A percentile compares a stretch with the other conserved stretches of the same genome.
Conservation (phyloP, 2,888 invertebrate genomes). For the Thymelicus sylvestris region DNA sequence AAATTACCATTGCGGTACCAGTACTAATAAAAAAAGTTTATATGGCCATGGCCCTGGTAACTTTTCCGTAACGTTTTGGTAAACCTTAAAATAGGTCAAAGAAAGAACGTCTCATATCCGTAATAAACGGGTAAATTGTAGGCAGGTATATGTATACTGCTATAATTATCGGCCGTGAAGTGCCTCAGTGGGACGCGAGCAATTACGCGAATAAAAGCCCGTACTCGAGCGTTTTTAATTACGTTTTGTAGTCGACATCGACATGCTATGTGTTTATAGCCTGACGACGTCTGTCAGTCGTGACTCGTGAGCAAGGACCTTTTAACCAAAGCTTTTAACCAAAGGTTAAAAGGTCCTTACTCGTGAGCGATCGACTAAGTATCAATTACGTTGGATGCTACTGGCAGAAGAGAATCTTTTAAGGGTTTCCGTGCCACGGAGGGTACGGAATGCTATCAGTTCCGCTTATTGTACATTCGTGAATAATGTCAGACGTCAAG, state of each 20-base stretch:
- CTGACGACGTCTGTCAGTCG: neutral
- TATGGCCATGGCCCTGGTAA: neutral
- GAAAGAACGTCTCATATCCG: neutral
- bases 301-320: too few relatives aligned
- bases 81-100: neutral
- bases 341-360: too few relatives aligned
- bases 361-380: too few relatives aligned
- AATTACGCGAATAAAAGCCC: constrained; percentile 24
- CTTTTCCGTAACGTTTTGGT: neutral
- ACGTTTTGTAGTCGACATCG: neutral
- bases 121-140: neutral
- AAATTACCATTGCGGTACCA: too few relatives aligned
- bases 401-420: too few relatives aligned
- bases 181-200: constrained; percentile 19
- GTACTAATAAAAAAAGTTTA: too few relatives aligned
- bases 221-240: constrained; percentile 20
- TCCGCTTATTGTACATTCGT: too few relatives aligned
- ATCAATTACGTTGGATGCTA: too few relatives aligned
- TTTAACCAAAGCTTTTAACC: too few relatives aligned
- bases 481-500: too few relatives aligned
- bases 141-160: neutral
- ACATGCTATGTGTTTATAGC: neutral
- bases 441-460: too few relatives aligned
- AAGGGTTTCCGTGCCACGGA: too few relatives aligned
- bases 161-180: constrained; percentile 20